These are phyloP conservation scores for Andrena minutula DNA, from an alignment of 2,888 invertebrate genomes.

Conservation along the genomic window DNA sequence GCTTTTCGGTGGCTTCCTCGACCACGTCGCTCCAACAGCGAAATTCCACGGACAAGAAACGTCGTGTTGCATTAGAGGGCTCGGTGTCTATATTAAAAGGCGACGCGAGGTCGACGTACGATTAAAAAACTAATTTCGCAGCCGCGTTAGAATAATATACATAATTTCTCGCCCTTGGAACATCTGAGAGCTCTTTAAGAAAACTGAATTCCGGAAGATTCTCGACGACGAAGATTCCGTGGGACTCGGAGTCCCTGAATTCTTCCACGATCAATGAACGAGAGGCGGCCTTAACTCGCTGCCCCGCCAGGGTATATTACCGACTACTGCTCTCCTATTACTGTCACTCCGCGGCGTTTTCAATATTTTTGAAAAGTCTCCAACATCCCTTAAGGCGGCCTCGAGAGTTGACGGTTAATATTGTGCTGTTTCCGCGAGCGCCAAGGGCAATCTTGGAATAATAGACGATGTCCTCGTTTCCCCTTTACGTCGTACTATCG, in stretches of 20 bases:
- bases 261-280: not conserved
- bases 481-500: constrained; percentile 41
- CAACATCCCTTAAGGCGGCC: constrained; percentile 2
- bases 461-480: constrained; percentile 53
- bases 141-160: not conserved
- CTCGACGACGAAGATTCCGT: not conserved
- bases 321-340: not conserved
- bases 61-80: constrained; percentile 3
- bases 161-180: not conserved
- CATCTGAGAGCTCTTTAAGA: not conserved
- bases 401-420: constrained; percentile 49
- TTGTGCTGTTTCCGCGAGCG: constrained; percentile 44
- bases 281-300: not conserved
- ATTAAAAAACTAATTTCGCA: constrained; percentile 21
- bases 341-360: not conserved
- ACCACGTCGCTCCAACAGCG: not conserved
- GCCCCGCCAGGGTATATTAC: not conserved
- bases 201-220: not conserved
- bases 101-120: not conserved
- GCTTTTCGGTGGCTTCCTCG: constrained; percentile 38
- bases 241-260: not conserved
- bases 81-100: constrained; percentile 23
- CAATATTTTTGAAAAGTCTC: constrained; percentile 39
- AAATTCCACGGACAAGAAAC: not conserved
- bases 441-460: constrained; percentile 58